phyloP scores from a whole-genome alignment of 2,113 vertebrate species.

The Carassius carassius region DNA sequence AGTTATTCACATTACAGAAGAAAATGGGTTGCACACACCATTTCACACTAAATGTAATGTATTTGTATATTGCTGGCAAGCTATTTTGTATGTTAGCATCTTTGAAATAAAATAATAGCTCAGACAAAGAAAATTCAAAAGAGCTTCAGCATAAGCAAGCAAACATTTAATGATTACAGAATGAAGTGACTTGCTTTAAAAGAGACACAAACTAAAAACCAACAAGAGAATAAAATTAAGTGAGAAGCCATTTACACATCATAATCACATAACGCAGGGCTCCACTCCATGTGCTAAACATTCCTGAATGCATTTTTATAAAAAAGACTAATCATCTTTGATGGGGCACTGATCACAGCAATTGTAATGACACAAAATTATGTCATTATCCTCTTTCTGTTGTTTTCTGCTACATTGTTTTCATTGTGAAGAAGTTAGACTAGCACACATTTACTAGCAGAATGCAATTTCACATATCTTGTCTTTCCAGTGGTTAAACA shows the following conservation, averaged over 20 bases:
- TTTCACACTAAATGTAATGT: not conserved
- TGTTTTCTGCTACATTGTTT: not conserved
- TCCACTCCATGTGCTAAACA: not conserved
- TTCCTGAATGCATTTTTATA: slow-evolving; percentile 11
- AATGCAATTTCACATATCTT: slow-evolving; percentile 9
- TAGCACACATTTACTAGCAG: not conserved
- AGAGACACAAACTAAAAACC: slow-evolving; percentile 1
- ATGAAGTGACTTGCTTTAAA: slow-evolving; percentile 9
- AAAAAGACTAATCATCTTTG: slow-evolving; percentile 2
- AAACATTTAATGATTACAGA: not conserved
- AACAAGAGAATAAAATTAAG: slow-evolving; percentile 9
- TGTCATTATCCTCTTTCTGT: slow-evolving; percentile 19
- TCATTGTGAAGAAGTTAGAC: not conserved
- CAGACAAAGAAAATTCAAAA: not conserved
- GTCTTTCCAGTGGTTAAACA: not conserved
- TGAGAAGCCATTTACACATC: not conserved
- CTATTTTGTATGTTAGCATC: not conserved
- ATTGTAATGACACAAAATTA: slow-evolving; percentile 13
- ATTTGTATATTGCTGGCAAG: not conserved
- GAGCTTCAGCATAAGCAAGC: not conserved
- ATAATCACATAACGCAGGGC: not conserved
- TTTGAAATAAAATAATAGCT: not conserved
- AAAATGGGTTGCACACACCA: too few relatives aligned
- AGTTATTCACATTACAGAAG: too few relatives aligned
- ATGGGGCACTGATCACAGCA: not conserved